Evolutionary conservation across 2,113 vertebrate genomes (phyloP).

Genomic region (Syngnathus floridae): DNA sequence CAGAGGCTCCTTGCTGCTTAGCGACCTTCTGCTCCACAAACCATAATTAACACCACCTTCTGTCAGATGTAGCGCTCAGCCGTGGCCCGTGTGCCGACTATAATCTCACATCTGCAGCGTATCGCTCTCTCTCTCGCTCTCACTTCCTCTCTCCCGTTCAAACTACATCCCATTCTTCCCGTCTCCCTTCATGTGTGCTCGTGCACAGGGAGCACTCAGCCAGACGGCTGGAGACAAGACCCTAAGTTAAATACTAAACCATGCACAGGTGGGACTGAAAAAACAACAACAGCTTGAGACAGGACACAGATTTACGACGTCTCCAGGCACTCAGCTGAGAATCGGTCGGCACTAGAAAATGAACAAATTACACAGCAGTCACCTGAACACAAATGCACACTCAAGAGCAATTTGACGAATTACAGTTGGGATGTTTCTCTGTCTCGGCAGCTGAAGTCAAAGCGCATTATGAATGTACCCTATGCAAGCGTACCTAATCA

Average conservation of each 20-base stretch:
- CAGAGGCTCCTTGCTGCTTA: conserved; percentile 44
- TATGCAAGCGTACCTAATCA: conserved; percentile 60
- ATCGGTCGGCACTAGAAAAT: conserved; percentile 63
- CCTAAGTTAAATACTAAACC: conserved; percentile 74
- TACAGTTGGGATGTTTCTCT: conserved; percentile 61
- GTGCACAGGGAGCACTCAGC: conserved; percentile 63
- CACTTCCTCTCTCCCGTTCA: conserved; percentile 11
- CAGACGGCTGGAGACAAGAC: conserved; percentile 59
- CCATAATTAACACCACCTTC: conserved; percentile 65
- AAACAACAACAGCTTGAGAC: conserved; percentile 71
- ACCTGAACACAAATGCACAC: conserved; percentile 64
- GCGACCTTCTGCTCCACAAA: conserved; percentile 54
- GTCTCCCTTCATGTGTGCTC: conserved; percentile 47
- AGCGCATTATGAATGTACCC: conserved; percentile 57
- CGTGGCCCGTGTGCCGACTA: conserved; percentile 33
- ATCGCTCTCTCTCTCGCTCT: conserved; percentile 12
- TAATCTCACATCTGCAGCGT: conserved; percentile 38
- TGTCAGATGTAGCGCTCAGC: conserved; percentile 45
- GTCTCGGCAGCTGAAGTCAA: conserved; percentile 58
- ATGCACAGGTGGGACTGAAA: conserved; percentile 74
- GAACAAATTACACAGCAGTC: conserved; percentile 70
- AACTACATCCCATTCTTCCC: conserved; percentile 48
- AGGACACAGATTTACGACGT: conserved; percentile 69
- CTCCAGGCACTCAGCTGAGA: conserved; percentile 67
- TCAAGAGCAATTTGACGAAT: conserved; percentile 68